Conservation (phyloP, 2,113 vertebrate genomes). For the Poeciliopsis occidentalis region DNA sequence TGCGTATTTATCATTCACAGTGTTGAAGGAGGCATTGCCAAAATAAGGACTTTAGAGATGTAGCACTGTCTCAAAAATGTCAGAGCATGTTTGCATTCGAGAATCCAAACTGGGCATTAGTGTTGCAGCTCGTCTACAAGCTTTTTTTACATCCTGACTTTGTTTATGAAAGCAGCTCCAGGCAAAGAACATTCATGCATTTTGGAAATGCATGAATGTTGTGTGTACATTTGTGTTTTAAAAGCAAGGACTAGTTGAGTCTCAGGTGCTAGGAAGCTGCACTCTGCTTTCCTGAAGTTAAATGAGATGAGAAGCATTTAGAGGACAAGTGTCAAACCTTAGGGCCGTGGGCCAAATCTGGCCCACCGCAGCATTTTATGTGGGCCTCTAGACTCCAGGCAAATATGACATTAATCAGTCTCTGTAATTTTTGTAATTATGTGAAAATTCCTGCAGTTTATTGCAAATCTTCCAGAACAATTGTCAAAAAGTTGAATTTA, state of each 20-base stretch:
- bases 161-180: conserved; percentile 21
- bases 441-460: no score
- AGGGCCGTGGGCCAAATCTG: no score
- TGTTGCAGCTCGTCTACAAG: conserved; percentile 32
- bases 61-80: conserved; percentile 4
- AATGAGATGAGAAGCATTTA: conserved; percentile 60
- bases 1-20: conserved; percentile 87
- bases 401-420: no score
- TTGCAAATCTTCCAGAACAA: no score
- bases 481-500: no score
- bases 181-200: conserved; percentile 15
- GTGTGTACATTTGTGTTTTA: conserved; percentile 1
- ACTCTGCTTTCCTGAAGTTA: conserved; percentile 49
- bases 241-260: conserved; percentile 29
- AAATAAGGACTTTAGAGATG: conserved; percentile 55
- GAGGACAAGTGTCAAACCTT: not conserved
- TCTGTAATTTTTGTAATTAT: no score
- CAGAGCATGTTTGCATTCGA: conserved; percentile 61
- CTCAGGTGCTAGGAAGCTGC: conserved; percentile 44
- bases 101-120: conserved; percentile 32
- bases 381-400: conserved; percentile 19
- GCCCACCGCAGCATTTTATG: not conserved
- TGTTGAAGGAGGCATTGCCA: conserved; percentile 88
- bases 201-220: conserved; percentile 44
- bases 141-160: conserved; percentile 26